Conservation (phyloP, 1,140 invertebrate species). For the Drosophila ironensis region DNA sequence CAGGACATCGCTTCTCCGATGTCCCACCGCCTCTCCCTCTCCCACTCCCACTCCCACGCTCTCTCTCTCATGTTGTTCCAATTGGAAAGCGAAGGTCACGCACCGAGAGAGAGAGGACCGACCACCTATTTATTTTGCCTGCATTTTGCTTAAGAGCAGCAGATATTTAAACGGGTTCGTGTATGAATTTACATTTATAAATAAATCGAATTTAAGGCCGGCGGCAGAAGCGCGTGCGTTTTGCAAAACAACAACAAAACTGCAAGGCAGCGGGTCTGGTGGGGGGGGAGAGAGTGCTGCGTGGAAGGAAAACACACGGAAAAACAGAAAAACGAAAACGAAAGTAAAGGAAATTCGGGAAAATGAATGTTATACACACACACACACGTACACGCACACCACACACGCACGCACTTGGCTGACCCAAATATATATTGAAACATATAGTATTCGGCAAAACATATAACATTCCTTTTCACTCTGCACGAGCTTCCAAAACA, state of each 20-base stretch:
- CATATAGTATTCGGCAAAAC: neutral
- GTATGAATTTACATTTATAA: conserved; percentile 46
- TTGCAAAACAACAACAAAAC: neutral
- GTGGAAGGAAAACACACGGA: neutral
- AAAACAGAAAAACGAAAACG: conserved; percentile 6
- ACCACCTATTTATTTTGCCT: conserved; percentile 19
- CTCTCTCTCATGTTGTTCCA: conserved; percentile 21
- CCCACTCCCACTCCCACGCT: neutral
- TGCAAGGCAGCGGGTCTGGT: no score
- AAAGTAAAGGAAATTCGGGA: conserved; percentile 16
- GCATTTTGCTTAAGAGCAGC: conserved; percentile 29
- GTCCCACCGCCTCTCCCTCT: neutral
- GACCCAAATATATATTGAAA: conserved; percentile 1
- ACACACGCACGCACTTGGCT: neutral
- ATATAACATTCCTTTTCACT: neutral
- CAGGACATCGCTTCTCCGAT: conserved; percentile 26
- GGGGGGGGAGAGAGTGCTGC: no score
- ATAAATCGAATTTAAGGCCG: conserved; percentile 54
- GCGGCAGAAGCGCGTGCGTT: conserved; percentile 39
- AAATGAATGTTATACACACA: conserved; percentile 24
- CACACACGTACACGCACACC: neutral
- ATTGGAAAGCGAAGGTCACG: conserved; percentile 72
- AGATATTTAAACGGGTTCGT: conserved; percentile 20
- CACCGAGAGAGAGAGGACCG: conserved; percentile 5
- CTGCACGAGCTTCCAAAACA: neutral